Base-by-base conservation (phyloP, 2,888 invertebrate genomes). In the Clusia tigrina region DNA sequence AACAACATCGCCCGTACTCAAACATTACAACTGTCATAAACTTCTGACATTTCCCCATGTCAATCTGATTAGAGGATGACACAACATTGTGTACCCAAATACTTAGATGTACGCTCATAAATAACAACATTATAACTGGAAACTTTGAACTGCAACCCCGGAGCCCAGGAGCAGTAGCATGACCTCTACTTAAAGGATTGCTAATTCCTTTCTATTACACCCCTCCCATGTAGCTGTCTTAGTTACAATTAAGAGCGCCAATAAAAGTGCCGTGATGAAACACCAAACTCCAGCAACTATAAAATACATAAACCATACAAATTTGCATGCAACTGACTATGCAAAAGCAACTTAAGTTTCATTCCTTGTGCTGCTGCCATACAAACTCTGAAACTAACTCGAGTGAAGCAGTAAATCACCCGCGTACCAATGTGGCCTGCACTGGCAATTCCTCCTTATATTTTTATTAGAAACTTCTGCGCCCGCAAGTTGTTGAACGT, bases 181-280 rank as follows among this genome's bases (percentile, higher is more conserved):
- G n/a, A n/a, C n/a, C n/a, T n/a, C n/a, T n/a, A 32, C 32, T 9
- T n/a, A 42, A 37, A 53, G 51, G 74, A 77, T 77, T 76, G 76
- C 74, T 74, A 74, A 74, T 74, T 77, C 76, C 77, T 77, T 74
- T 74, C 77, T 74, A 74, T 74, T 74, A 78, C 74, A 69, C 74
- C 78, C 78, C 72, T 76, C 76, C 32, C 32, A 32, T 32, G n/a
- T 15, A 77, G n/a, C n/a, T 10, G n/a, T 17, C 10, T 15, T 17
- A 42, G 42, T 42, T 5, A 2, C 42, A 42, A 5, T 42, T 17
- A 42, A 42, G n/a, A 42, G 15, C 42, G n/a, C 42, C 42, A 42
- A 42, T 42, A 42, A 42, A 42, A 42, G 42, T n/a, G 42, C 42
- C 5, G 12, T 32, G 12, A 32, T 32, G 32, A 32, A 32, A n/a